Evolutionary conservation across 1,140 invertebrate genomes (phyloP), one percentile per base, ranked within the genome.

Genomic region (Brachionus sp.): DNA sequence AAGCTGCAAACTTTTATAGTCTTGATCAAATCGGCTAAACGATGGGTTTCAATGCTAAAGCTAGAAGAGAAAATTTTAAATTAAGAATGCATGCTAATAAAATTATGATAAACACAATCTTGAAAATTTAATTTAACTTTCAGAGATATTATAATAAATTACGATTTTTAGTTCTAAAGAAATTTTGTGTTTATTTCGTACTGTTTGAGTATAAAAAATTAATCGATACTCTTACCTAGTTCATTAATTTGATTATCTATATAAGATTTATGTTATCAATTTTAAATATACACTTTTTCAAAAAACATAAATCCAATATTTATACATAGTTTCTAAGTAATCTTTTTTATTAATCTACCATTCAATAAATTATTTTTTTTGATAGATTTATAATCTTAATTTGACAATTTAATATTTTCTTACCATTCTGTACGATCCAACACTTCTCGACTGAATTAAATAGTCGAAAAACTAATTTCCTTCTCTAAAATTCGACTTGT

Each of bases 101-200:
- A 50, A 75, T 75, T 75, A 75, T 75, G 44, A 75, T 75, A 75
- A 75, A 75, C 46, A 23, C 29, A 75, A 75, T 75, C 70, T 75
- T 73, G 1, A 35, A 73, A 73, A 57, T 23, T 19, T 9, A 68
- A 68, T 16, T 29, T 39, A 75, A 75, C 44, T 10, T 75, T n/a
- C 9, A 75, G 44, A 19, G 70, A 39, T 39, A 70, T 70, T 70
- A 70, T 70, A 70, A 70, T 70, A 70, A 70, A 70, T 70, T 70
- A 42, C 35, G n/a, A 70, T 35, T 35, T 70, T 70, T 39, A 42
- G 25, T 7, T 33, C 7, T 7, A 57, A 1, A 10, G 7, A 42
- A 19, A 19, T 57, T 25, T 9, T 9, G 5, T 19, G 19, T 23
- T 1, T n/a, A 19, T 57, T 57, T 57, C 5, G 5, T 4, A 57